These are phyloP conservation scores for Hermaeophaga mercurialis DNA, from an alignment of 2,888 invertebrate species.

Conservation along the genomic window DNA sequence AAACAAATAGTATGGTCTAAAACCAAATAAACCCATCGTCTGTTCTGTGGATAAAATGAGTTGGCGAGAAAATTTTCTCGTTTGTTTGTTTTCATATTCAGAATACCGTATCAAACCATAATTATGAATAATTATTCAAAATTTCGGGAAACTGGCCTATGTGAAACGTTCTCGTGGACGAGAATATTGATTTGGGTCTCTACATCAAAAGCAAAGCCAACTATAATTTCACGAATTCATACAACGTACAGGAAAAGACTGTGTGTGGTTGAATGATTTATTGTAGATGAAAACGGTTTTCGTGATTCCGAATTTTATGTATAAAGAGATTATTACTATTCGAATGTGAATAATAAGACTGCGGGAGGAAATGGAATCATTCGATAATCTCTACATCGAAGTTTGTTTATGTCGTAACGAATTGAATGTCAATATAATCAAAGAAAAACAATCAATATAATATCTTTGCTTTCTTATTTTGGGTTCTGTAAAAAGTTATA, in stretches of 20 bases:
- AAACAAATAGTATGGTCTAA: too few relatives aligned
- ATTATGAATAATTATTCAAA: too few relatives aligned
- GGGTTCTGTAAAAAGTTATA: too few relatives aligned
- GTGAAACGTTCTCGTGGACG: slow-evolving; percentile 1
- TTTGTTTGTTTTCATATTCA: too few relatives aligned
- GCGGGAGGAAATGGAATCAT: not conserved
- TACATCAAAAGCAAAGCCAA: slow-evolving; percentile 19
- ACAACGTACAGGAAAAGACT: slow-evolving; percentile 27
- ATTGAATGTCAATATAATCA: too few relatives aligned
- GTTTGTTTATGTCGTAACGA: too few relatives aligned
- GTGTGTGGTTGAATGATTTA: slow-evolving; percentile 26
- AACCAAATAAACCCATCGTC: too few relatives aligned
- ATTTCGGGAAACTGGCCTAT: not conserved
- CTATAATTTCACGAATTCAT: slow-evolving; percentile 26
- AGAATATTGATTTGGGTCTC: slow-evolving; percentile 15
- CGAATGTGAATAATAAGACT: slow-evolving; percentile 14
- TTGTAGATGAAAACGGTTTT: slow-evolving; percentile 25
- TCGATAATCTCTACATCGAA: not conserved
- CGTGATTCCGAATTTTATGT: slow-evolving; percentile 20
- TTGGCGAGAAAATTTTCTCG: too few relatives aligned
- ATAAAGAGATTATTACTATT: slow-evolving; percentile 21
- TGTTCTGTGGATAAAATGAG: too few relatives aligned
- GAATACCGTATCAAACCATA: too few relatives aligned
- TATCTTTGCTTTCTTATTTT: too few relatives aligned
- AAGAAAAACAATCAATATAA: too few relatives aligned